A percentile compares a stretch with the other conserved stretches of the same genome.
These are phyloP conservation scores for Rhynchomys soricoides DNA, from an alignment of 2,113 vertebrate genomes.

Conservation along the genomic window DNA sequence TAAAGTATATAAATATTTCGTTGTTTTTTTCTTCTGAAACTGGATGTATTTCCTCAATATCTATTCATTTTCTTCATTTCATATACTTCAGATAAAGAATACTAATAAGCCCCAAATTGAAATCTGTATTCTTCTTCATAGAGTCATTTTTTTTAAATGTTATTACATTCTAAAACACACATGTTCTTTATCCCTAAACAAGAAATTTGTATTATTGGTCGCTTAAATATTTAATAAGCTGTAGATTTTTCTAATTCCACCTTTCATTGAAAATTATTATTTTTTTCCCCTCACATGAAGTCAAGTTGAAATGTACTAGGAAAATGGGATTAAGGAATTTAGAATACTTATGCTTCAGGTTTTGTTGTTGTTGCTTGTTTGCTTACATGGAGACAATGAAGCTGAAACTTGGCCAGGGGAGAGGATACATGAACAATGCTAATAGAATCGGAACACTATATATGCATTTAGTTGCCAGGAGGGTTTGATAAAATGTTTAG, in stretches of 20 bases:
- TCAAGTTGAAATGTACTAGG: neutral
- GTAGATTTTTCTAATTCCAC: neutral
- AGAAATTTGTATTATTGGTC: neutral
- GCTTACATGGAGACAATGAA: neutral
- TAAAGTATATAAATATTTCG: neutral
- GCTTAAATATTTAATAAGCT: neutral
- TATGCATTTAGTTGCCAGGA: neutral
- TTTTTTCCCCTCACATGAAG: too few species aligned
- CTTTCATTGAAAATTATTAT: neutral
- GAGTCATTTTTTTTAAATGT: too few species aligned
- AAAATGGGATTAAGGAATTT: neutral
- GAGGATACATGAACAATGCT: neutral
- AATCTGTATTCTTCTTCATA: neutral
- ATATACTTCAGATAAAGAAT: neutral
- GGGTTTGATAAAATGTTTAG: neutral
- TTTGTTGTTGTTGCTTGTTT: neutral
- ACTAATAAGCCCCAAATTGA: neutral
- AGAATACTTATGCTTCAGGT: neutral
- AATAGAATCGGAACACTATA: neutral
- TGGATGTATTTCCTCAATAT: neutral
- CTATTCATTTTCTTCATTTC: neutral
- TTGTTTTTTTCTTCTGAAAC: neutral
- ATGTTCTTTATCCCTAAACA: neutral
- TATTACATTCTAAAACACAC: neutral
- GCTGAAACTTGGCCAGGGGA: neutral